phyloP scores from a whole-genome alignment of 2,113 vertebrate genomes.

The Notechis scutatus region DNA sequence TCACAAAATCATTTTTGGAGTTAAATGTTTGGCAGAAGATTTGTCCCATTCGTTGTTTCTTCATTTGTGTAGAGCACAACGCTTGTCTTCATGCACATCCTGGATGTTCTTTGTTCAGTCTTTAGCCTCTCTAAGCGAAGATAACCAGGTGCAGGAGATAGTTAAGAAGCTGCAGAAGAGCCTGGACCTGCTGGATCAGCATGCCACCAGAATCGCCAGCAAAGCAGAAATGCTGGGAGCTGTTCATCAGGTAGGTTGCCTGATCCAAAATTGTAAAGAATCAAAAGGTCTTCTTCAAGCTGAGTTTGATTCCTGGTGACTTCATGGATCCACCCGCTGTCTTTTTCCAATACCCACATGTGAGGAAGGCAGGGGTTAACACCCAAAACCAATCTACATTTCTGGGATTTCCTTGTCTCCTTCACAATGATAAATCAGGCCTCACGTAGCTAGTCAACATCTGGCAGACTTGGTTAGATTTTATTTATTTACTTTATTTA shows the following conservation, averaged over 20 bases:
- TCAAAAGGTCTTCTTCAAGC: neutral
- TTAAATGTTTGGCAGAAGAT: neutral
- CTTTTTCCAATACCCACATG: neutral
- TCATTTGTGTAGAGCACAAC: neutral
- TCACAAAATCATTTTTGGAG: neutral
- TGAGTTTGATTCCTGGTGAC: neutral
- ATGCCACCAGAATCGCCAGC: conserved; percentile 83
- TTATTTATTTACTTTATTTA: too few relatives aligned
- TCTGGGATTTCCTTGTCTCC: neutral
- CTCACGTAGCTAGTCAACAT: neutral
- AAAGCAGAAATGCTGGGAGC: conserved; percentile 94
- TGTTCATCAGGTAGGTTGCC: conserved; percentile 85
- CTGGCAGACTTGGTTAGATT: neutral
- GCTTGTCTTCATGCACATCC: neutral
- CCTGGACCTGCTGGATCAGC: conserved; percentile 83
- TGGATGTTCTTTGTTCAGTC: conserved; percentile 65
- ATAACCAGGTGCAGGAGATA: conserved; percentile 87
- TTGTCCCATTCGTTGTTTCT: neutral
- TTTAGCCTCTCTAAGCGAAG: conserved; percentile 83
- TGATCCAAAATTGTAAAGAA: neutral
- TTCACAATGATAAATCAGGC: neutral
- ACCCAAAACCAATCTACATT: neutral
- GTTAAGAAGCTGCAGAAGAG: conserved; percentile 89
- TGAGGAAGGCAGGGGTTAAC: neutral
- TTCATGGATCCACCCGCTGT: neutral